These are phyloP conservation scores for Leptogaster cylindrica DNA, from an alignment of 2,888 invertebrate genomes.

Conservation along the genomic window DNA sequence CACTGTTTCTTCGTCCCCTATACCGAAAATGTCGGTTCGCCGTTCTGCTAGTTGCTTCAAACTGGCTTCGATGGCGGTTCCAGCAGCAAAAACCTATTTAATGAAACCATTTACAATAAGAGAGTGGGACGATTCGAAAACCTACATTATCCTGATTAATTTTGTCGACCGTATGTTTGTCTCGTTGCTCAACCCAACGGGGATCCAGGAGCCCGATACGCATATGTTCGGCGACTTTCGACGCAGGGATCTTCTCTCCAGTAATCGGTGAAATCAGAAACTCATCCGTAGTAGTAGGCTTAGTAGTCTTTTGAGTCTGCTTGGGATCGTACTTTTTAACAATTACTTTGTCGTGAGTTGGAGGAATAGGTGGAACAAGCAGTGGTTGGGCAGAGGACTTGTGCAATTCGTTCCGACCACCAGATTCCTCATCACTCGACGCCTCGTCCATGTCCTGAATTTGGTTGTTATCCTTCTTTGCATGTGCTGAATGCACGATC, in stretches of 20 bases:
- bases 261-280: slow-evolving; percentile 98
- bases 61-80: slow-evolving; percentile 93
- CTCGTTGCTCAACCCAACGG: slow-evolving; percentile 96
- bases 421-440: slow-evolving; percentile 75
- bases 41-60: slow-evolving; percentile 95
- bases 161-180: slow-evolving; percentile 91
- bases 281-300: slow-evolving; percentile 77
- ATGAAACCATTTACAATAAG: not conserved
- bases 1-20: slow-evolving; percentile 97
- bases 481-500: slow-evolving; percentile 55
- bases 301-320: slow-evolving; percentile 69
- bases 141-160: slow-evolving; percentile 79
- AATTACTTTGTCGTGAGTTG: slow-evolving; percentile 89
- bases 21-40: slow-evolving; percentile 99
- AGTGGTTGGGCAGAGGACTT: slow-evolving; percentile 60
- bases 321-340: slow-evolving; percentile 98
- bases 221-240: slow-evolving; percentile 98
- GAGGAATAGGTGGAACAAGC: slow-evolving; percentile 76
- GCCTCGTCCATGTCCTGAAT: slow-evolving; percentile 95
- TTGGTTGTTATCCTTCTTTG: slow-evolving; percentile 65
- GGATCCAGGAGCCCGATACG: slow-evolving; percentile 95
- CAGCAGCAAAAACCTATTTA: slow-evolving; percentile 58
- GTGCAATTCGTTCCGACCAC: slow-evolving; percentile 60
- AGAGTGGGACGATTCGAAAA: too few relatives aligned
- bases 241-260: slow-evolving; percentile 95